Conservation (phyloP, 1,140 invertebrate genomes). For the Galleria mellonella region DNA sequence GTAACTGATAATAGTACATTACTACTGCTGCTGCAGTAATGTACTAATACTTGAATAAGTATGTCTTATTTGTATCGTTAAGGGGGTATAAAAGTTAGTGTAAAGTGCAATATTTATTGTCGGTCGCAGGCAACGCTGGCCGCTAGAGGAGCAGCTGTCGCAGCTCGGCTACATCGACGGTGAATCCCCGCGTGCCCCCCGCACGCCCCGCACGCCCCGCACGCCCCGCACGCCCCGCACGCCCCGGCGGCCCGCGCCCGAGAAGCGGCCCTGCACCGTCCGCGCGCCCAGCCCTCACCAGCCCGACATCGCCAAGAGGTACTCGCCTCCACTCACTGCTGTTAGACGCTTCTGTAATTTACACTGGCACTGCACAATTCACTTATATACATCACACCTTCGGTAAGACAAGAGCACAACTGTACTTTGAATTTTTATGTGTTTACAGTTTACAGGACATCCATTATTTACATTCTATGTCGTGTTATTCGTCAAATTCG, state of each 20-base stretch:
- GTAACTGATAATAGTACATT: no score
- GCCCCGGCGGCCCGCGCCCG: not conserved
- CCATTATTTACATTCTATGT: not conserved
- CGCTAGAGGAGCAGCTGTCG: constrained; percentile 77
- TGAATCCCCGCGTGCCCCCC: constrained; percentile 71
- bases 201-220: constrained; percentile 23
- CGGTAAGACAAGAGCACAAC: no score
- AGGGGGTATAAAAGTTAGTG: no score
- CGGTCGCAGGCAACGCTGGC: constrained; percentile 74
- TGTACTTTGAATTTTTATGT: no score
- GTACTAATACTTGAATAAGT: not conserved
- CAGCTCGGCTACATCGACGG: constrained; percentile 80
- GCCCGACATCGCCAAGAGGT: constrained; percentile 40
- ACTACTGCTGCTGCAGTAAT: no score
- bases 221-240: not conserved
- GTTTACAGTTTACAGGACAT: no score
- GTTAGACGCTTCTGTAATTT: no score
- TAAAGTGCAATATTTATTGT: not conserved
- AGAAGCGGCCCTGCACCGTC: constrained; percentile 4
- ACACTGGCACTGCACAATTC: not conserved
- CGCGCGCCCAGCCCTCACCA: constrained; percentile 14
- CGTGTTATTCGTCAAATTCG: no score
- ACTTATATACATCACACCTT: not conserved
- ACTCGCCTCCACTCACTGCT: not conserved
- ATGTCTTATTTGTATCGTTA: not conserved